phyloP scores from a whole-genome alignment of 2,797 vertebrate genomes.

The Garrulus glandarius region DNA sequence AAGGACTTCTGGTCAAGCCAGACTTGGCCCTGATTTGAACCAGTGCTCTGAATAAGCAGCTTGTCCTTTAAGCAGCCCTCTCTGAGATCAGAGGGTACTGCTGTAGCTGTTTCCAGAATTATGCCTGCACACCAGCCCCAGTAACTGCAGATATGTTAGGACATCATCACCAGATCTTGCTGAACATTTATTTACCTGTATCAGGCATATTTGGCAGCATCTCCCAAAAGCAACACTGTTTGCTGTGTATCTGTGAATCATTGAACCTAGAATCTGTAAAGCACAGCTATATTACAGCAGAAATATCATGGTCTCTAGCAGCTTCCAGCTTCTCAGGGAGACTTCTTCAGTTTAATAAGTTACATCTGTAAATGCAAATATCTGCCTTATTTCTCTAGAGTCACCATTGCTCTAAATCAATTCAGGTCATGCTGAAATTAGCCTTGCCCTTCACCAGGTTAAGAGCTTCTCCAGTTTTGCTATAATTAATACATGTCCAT shows the following conservation, averaged over 20 bases:
- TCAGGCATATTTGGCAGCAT: background rate
- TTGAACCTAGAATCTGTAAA: background rate
- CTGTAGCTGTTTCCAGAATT: background rate
- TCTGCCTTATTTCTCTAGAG: constrained; percentile 51
- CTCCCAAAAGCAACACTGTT: background rate
- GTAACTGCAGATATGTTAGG: background rate
- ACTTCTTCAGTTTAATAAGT: background rate
- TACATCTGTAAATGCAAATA: constrained; percentile 25
- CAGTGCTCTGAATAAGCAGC: background rate
- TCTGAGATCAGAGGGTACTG: background rate
- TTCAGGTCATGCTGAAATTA: constrained; percentile 61
- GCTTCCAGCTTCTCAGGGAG: background rate
- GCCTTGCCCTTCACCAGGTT: constrained; percentile 55
- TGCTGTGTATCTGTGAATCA: background rate
- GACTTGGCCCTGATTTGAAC: background rate
- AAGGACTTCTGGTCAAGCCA: background rate
- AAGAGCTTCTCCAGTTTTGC: constrained; percentile 14
- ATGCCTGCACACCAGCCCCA: background rate
- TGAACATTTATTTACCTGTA: background rate
- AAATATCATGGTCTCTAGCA: background rate
- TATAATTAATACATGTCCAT: constrained; percentile 29
- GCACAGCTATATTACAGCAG: background rate
- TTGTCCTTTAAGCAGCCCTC: background rate
- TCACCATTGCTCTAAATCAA: constrained; percentile 47
- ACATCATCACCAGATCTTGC: background rate